phyloP scores from a whole-genome alignment of 2,888 invertebrate species.

The Athalia rosae region DNA sequence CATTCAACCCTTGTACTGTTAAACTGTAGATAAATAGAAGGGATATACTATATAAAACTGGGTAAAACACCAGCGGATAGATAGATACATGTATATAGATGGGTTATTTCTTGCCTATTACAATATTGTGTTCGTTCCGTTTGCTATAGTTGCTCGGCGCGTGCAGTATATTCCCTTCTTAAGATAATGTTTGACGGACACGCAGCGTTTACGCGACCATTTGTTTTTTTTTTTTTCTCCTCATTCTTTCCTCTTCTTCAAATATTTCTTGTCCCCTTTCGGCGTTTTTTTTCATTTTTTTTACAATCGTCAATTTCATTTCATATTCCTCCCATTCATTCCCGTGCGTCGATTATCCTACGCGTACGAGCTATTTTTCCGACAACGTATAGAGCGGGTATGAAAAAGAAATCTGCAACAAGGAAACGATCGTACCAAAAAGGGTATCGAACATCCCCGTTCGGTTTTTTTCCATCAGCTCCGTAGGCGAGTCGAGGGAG shows the following conservation, averaged over 20 bases:
- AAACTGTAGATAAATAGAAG: slow-evolving; percentile 61
- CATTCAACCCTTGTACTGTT: slow-evolving; percentile 62
- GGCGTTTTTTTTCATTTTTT: background rate
- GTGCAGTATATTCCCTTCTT: slow-evolving; percentile 64
- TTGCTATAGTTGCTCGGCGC: slow-evolving; percentile 55
- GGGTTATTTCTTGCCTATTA: slow-evolving; percentile 49
- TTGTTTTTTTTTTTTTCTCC: background rate
- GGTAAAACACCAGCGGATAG: slow-evolving; percentile 48
- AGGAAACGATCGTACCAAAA: too few species aligned
- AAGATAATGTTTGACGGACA: slow-evolving; percentile 68
- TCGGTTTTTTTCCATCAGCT: background rate
- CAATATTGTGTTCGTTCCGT: slow-evolving; percentile 50
- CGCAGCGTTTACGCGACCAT: slow-evolving; percentile 56
- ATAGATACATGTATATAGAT: slow-evolving; percentile 39
- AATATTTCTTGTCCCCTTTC: background rate
- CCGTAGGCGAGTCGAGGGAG: too few species aligned
- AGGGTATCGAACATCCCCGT: background rate
- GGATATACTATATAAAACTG: slow-evolving; percentile 46
- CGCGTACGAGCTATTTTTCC: too few species aligned
- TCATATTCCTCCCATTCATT: too few species aligned
- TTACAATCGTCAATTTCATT: background rate
- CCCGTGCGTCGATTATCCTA: too few species aligned
- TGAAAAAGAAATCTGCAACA: too few species aligned
- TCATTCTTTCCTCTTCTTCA: background rate
- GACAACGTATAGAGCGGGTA: too few species aligned